phyloP scores from a whole-genome alignment of 92 coral and sea anemone species.

The Epizoanthus illoricatus region DNA sequence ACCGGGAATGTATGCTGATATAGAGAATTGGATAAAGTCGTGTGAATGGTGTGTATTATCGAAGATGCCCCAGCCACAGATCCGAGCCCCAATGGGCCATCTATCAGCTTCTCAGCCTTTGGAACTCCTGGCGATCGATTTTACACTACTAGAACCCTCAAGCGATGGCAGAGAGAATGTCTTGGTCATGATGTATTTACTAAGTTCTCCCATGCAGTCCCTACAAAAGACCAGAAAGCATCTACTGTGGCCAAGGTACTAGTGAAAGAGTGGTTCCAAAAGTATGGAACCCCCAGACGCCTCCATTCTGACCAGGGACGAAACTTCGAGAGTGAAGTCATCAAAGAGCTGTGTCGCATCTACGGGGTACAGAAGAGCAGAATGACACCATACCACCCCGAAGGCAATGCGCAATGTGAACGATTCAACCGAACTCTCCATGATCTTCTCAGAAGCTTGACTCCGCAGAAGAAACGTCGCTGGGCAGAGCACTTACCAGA shows the following conservation, averaged over 20 bases:
- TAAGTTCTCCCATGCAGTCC: conserved; percentile 31
- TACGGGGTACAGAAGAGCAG: conserved; percentile 41
- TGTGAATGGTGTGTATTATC: conserved; percentile 52
- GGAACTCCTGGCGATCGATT: no score
- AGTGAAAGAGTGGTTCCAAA: conserved; percentile 43
- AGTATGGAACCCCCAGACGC: conserved; percentile 8
- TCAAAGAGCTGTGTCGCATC: conserved; percentile 19
- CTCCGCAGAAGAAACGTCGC: conserved; percentile 42
- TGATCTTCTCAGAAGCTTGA: no score
- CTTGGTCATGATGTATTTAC: conserved; percentile 14
- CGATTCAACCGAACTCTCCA: conserved; percentile 20
- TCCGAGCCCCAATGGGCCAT: no score
- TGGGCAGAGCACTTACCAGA: no score
- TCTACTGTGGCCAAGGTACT: conserved; percentile 38
- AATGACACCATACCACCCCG: conserved; percentile 24
- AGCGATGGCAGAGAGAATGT: no score
- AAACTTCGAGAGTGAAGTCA: conserved; percentile 34
- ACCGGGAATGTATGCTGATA: conserved; percentile 55
- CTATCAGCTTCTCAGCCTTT: no score
- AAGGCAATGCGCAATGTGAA: conserved; percentile 32
- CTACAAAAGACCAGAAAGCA: conserved; percentile 39
- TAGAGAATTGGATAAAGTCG: conserved; percentile 52
- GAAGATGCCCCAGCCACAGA: conserved; percentile 55
- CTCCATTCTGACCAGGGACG: conserved; percentile 42
- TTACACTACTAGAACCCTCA: no score